These are phyloP conservation scores for Oostethus manadensis DNA, from an alignment of 2,113 vertebrate genomes.

Conservation along the genomic window DNA sequence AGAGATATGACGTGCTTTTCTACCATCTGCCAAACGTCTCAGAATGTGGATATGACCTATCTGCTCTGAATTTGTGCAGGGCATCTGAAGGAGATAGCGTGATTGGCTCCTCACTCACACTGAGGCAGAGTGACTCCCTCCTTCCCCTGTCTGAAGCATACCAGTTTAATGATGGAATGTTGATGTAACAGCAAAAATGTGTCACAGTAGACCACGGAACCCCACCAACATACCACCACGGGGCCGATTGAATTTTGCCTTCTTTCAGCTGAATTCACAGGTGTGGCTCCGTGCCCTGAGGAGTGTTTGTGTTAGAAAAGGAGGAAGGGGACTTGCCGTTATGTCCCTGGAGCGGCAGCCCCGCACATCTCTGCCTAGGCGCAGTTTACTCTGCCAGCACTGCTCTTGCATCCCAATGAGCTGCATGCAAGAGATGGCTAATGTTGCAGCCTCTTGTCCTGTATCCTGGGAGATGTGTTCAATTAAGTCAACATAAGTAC, in stretches of 20 bases:
- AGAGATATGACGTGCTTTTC: conserved; percentile 13
- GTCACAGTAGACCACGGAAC: conserved; percentile 31
- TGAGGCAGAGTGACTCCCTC: conserved; percentile 24
- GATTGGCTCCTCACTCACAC: conserved; percentile 36
- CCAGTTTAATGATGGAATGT: conserved; percentile 44
- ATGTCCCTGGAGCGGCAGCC: conserved; percentile 63
- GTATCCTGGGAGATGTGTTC: conserved; percentile 59
- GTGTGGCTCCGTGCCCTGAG: conserved; percentile 50
- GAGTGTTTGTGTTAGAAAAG: conserved; percentile 51
- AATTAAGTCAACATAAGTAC: conserved; percentile 61
- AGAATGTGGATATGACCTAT: conserved; percentile 20
- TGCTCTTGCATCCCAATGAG: conserved; percentile 69
- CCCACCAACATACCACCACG: conserved; percentile 28
- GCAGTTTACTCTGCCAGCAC: conserved; percentile 68
- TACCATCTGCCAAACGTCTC: conserved; percentile 21
- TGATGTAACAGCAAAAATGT: conserved; percentile 48
- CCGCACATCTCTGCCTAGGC: conserved; percentile 62
- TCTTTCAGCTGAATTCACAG: conserved; percentile 54
- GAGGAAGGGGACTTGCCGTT: conserved; percentile 60
- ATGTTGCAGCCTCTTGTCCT: conserved; percentile 58
- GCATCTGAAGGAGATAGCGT: conserved; percentile 39
- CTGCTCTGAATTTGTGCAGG: conserved; percentile 31
- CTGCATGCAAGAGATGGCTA: conserved; percentile 55
- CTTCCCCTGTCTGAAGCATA: background rate
- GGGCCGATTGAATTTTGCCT: conserved; percentile 46